Evolutionary conservation across 2,888 invertebrate species (phyloP).

Genomic region (Andrena bucephala): DNA sequence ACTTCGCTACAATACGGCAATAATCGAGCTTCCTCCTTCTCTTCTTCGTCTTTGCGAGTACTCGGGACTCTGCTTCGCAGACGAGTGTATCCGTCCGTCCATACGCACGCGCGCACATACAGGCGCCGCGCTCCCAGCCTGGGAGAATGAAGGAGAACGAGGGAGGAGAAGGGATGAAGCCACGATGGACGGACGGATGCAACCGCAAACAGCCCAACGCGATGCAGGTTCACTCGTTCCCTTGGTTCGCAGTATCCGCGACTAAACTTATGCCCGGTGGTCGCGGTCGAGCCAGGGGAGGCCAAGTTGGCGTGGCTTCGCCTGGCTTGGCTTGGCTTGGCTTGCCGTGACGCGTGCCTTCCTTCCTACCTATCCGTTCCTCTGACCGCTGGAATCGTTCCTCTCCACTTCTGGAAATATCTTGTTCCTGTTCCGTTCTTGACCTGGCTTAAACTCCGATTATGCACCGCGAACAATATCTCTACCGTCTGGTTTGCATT

Average conservation of each 20-base stretch:
- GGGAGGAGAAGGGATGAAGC: background rate
- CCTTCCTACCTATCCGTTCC: constrained; percentile 12
- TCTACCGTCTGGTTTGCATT: constrained; percentile 76
- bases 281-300: constrained; percentile 15
- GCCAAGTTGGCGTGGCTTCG: background rate
- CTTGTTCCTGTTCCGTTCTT: constrained; percentile 72
- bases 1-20: constrained; percentile 75
- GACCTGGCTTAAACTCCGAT: constrained; percentile 75
- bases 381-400: constrained; percentile 19
- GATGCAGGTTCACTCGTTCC: constrained; percentile 7
- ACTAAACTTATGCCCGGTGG: constrained; percentile 24
- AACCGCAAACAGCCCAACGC: constrained; percentile 48
- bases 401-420: constrained; percentile 60
- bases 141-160: background rate
- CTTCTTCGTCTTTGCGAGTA: constrained; percentile 68
- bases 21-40: constrained; percentile 74
- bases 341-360: constrained; percentile 1
- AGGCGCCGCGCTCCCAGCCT: background rate
- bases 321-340: background rate
- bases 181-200: constrained; percentile 26
- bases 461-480: constrained; percentile 75
- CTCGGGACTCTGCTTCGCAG: constrained; percentile 28
- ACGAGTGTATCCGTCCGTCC: background rate
- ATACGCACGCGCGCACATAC: constrained; percentile 14
- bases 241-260: constrained; percentile 15